A percentile compares a stretch with the other conserved stretches of the same genome.
Evolutionary conservation across 2,888 invertebrate genomes (phyloP).

Genomic region (Malacosoma neustria): DNA sequence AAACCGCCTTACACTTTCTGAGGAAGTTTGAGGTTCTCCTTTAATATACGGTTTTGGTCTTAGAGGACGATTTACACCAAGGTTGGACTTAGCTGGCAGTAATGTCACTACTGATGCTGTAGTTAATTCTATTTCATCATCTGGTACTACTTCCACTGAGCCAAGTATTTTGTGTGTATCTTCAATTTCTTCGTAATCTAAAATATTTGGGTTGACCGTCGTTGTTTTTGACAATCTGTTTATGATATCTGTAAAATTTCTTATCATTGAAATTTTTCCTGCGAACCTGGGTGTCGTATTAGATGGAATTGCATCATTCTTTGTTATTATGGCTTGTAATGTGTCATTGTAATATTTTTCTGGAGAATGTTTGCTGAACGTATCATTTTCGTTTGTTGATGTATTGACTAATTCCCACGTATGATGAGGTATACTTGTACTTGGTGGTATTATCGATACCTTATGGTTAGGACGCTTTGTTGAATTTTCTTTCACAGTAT

Average conservation of each 20-base stretch:
- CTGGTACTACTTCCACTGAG: constrained; percentile 58
- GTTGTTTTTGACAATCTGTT: constrained; percentile 74
- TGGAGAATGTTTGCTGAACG: constrained; percentile 50
- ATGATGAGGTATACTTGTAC: constrained; percentile 48
- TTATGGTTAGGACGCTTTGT: constrained; percentile 62
- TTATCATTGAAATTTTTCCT: constrained; percentile 61
- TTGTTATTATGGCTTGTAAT: constrained; percentile 77
- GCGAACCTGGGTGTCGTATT: constrained; percentile 60
- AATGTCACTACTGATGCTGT: constrained; percentile 72
- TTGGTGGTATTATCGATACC: constrained; percentile 57
- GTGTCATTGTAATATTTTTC: constrained; percentile 77
- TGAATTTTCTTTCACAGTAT: constrained; percentile 37
- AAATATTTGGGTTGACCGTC: constrained; percentile 20
- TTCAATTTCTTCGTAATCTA: constrained; percentile 22
- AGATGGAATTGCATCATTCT: constrained; percentile 62
- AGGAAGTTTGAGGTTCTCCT: constrained; percentile 38
- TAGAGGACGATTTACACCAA: constrained; percentile 82
- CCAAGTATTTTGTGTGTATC: constrained; percentile 49
- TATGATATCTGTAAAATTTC: constrained; percentile 79
- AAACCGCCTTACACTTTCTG: constrained; percentile 48
- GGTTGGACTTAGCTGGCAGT: constrained; percentile 86
- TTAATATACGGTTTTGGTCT: constrained; percentile 76
- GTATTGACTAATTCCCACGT: constrained; percentile 77
- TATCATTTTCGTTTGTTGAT: constrained; percentile 56
- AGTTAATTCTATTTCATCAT: constrained; percentile 54